Base-by-base conservation (phyloP, 2,888 invertebrate genomes). In the Hoplodrina blanda region DNA sequence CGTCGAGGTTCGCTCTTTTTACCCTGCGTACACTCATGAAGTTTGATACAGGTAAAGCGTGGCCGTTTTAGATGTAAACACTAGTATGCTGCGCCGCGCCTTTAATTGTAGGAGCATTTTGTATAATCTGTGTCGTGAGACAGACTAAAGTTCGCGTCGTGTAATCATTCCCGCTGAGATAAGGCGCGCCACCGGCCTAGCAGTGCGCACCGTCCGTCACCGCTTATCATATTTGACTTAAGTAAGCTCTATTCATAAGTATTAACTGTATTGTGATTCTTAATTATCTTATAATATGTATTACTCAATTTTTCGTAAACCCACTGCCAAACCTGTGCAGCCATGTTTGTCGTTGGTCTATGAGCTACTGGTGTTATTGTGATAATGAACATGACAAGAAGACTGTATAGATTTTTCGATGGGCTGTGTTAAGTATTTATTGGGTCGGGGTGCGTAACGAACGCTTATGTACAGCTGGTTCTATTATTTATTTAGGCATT, bases 181-280 rank as follows among this genome's bases (percentile, higher is more conserved):
- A 53, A 68, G 57, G 74, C 73, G 64, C 66, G 57, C 46, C 46
- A 68, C 56, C 67, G 56, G 71, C 73, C 77, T 68, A 80, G 82
- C 90, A 89, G 91, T 91, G 92, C 89, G 89, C 91, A 88, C 83
- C 81, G 81, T 75, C 81, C 80, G 90, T 88, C 91, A 88, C 88
- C 89, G 89, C 82, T 90, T 91, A 88, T 91, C 88, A 87, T 93
- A 93, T 91, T 93, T 91, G 89, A 89, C 85, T 69, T 92, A 92
- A 88, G 84, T 93, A 92, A 93, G 91, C 88, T 91, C 88, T 91
- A 94, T 90, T 92, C 77, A 76, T 96, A 95, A 95, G 95, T 95
- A 94, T 94, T 95, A 94, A 93, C 91, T 92, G 91, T 95, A 95
- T 92, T 95, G 95, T 96, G 95, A 95, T 95, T 93, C 90, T 92